Percentiles rank a stretch among this genome's conserved stretches.
Evolutionary conservation across 2,797 vertebrate genomes (phyloP).

Genomic region (Choloepus didactylus): DNA sequence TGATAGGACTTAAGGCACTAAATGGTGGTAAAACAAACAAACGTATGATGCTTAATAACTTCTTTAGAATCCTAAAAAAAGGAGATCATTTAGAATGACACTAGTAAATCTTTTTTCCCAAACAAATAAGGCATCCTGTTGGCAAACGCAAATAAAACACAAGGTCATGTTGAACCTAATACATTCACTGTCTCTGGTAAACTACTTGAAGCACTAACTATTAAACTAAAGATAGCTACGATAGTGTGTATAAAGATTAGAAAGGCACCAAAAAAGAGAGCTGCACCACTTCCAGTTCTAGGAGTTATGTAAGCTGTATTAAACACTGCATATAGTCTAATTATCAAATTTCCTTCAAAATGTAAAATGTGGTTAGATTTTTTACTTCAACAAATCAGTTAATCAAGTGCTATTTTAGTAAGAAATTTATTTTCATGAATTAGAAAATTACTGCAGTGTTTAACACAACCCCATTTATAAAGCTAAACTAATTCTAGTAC

Average conservation of each 20-base stretch:
- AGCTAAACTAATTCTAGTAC: conserved; percentile 91
- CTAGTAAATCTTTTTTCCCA: conserved; percentile 81
- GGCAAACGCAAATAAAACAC: conserved; percentile 87
- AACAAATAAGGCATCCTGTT: conserved; percentile 90
- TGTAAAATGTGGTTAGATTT: conserved; percentile 81
- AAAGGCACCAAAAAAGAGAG: conserved; percentile 90
- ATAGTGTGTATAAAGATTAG: conserved; percentile 79
- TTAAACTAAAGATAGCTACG: conserved; percentile 83
- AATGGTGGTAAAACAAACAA: conserved; percentile 88
- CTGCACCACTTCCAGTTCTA: conserved; percentile 88
- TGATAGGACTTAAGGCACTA: conserved; percentile 91
- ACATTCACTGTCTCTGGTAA: conserved; percentile 88
- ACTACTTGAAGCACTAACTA: conserved; percentile 83
- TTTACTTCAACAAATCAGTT: conserved; percentile 86
- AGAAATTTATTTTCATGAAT: conserved; percentile 93
- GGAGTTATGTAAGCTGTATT: conserved; percentile 86
- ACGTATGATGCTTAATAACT: conserved; percentile 80
- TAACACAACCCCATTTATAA: conserved; percentile 92
- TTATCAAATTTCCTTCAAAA: conserved; percentile 82
- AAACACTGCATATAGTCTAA: conserved; percentile 88
- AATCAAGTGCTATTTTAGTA: conserved; percentile 90
- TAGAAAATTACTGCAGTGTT: conserved; percentile 92
- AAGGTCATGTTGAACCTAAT: conserved; percentile 87
- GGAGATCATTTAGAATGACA: conserved; percentile 71
- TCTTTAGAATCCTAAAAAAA: conserved; percentile 78